These are phyloP conservation scores for Pherbina coryleti DNA, from an alignment of 2,888 invertebrate genomes.

Conservation along the genomic window DNA sequence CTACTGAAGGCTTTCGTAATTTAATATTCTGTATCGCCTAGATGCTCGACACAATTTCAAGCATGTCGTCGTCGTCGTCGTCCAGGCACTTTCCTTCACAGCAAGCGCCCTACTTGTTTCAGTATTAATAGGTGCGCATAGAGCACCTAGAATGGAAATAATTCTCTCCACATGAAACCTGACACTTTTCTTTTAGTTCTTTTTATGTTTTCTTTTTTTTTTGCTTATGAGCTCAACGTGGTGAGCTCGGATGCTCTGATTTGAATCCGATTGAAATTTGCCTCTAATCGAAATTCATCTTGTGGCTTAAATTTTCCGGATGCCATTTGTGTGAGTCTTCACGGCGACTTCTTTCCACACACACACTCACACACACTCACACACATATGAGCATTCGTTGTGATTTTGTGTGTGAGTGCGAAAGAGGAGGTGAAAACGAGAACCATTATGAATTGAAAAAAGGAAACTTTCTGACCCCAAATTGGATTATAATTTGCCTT, in stretches of 20 bases:
- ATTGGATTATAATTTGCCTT: slow-evolving; percentile 53
- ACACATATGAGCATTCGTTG: neutral
- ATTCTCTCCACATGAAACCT: slow-evolving; percentile 17
- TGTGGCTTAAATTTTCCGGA: slow-evolving; percentile 27
- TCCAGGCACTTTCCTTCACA: neutral
- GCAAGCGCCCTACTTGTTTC: slow-evolving; percentile 3
- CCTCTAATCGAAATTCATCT: neutral
- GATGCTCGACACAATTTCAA: neutral
- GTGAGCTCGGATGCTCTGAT: neutral
- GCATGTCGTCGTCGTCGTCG: neutral
- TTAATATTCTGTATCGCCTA: slow-evolving; percentile 19
- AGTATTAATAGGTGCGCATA: neutral
- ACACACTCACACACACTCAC: neutral
- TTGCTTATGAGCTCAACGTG: neutral
- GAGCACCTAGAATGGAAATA: slow-evolving; percentile 19
- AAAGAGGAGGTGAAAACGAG: neutral
- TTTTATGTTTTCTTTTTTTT: neutral
- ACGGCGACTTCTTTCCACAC: neutral
- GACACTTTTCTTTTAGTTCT: slow-evolving; percentile 9
- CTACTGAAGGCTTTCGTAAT: slow-evolving; percentile 8
- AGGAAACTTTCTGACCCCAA: slow-evolving; percentile 52
- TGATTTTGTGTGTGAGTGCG: neutral
- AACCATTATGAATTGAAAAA: neutral
- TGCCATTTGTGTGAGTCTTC: neutral
- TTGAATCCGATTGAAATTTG: slow-evolving; percentile 20